These are phyloP conservation scores for Pterobdella sp. DNA, from an alignment of 2,888 invertebrate species.

Conservation along the genomic window DNA sequence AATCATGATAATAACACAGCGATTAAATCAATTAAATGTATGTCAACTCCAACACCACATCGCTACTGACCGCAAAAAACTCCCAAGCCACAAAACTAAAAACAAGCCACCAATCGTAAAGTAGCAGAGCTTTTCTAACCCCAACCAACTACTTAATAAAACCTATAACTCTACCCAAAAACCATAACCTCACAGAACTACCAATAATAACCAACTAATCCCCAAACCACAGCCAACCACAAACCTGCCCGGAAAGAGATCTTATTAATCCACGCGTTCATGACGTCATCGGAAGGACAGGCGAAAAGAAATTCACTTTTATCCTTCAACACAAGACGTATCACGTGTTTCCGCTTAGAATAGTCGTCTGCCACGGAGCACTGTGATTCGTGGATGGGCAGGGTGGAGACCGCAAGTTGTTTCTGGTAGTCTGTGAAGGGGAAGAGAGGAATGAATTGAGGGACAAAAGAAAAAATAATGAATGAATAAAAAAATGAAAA, in stretches of 20 bases:
- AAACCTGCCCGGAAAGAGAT: slow-evolving; percentile 76
- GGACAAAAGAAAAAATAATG: background rate
- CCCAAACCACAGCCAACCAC: slow-evolving; percentile 23
- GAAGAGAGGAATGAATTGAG: background rate
- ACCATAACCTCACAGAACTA: background rate
- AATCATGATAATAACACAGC: too few species aligned
- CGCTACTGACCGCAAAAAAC: background rate
- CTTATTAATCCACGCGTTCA: slow-evolving; percentile 84
- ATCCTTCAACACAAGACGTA: slow-evolving; percentile 68
- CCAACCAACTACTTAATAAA: background rate
- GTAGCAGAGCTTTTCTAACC: background rate
- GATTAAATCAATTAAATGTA: too few species aligned
- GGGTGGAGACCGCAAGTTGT: slow-evolving; percentile 77
- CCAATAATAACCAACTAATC: background rate
- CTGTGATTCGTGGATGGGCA: slow-evolving; percentile 67
- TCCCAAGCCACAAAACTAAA: background rate
- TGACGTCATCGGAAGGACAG: slow-evolving; percentile 64
- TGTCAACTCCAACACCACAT: background rate
- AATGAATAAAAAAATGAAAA: background rate
- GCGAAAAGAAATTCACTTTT: slow-evolving; percentile 87
- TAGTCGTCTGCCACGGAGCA: slow-evolving; percentile 85
- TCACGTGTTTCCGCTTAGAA: slow-evolving; percentile 82
- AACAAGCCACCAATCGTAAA: background rate
- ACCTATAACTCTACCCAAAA: background rate
- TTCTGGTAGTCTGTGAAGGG: slow-evolving; percentile 65